Evolutionary conservation across 2,888 invertebrate genomes (phyloP), one percentile per base, ranked within the genome.

Genomic region (Stenolophus ochropezus): DNA sequence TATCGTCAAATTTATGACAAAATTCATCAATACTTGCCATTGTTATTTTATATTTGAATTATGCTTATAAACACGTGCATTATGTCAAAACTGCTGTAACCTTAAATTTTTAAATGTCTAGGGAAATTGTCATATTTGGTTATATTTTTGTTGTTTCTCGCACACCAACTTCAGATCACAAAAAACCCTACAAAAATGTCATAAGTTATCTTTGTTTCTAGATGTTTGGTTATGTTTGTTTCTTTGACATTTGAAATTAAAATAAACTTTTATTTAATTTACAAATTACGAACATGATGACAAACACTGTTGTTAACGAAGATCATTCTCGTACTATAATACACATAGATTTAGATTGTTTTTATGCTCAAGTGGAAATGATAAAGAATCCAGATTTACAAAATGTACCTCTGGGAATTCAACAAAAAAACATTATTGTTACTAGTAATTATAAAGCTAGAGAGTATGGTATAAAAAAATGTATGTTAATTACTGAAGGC

Each of bases 281-380:
- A 42, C 33, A 42, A 42, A 42, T 42, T 42, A 42, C 6, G 33
- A 77, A 61, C 4, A 77, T 58, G 77, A 77, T 77, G 25, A 78
- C 61, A 51, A 65, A 21, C 14, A 49, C 49, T 53, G 21, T 14
- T 20, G 49, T 79, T n/a, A 25, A 51, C 11, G 86, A 88, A 47
- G 86, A 89, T 83, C 96, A 96, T 89, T 90, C 92, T 77, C 92
- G 92, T 86, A 93, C 93, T 83, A 94, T 96, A 84, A 92, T 96
- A 86, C 96, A 96, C 88, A 90, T 96, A 85, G 96, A 96, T 87
- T 91, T 96, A 87, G 96, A 96, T 88, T 96, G 94, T 88, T 96
- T 95, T 89, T 96, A 96, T 89, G 96, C 96, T 82, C 96, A 96
- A 91, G 95, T 96, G 84, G 96, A 96, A 90, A 95, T 94, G 91